phyloP scores from a whole-genome alignment of 2,888 invertebrate genomes.

The Cinara cedri region DNA sequence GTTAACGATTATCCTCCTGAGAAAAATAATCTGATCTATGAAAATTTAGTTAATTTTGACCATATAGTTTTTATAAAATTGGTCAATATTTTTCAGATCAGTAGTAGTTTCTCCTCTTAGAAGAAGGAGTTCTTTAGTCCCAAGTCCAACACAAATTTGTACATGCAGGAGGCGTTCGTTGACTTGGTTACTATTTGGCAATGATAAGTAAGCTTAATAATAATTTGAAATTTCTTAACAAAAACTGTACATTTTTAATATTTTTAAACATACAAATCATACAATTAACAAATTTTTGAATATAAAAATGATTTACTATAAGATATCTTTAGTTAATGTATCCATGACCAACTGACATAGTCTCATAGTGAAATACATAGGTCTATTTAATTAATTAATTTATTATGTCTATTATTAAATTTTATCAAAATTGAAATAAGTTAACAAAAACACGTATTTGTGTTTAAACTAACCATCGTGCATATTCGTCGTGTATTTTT shows the following conservation, averaged over 20 bases:
- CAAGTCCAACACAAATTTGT: constrained; percentile 42
- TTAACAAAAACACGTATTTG: too few relatives aligned
- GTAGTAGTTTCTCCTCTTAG: constrained; percentile 51
- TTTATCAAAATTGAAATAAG: too few relatives aligned
- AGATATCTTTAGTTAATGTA: too few relatives aligned
- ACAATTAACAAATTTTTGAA: too few relatives aligned
- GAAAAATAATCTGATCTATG: neutral
- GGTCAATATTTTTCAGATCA: constrained; percentile 49
- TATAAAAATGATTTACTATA: neutral
- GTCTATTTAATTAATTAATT: too few relatives aligned
- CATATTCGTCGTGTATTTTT: too few relatives aligned
- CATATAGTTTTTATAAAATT: constrained; percentile 19
- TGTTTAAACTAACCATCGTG: too few relatives aligned
- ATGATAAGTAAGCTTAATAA: constrained; percentile 54
- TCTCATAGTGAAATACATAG: too few relatives aligned
- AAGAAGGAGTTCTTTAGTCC: constrained; percentile 42
- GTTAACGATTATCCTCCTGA: too few relatives aligned
- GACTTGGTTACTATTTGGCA: constrained; percentile 55
- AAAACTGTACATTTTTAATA: constrained; percentile 12
- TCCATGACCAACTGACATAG: too few relatives aligned
- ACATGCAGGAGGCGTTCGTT: constrained; percentile 51
- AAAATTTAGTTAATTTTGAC: neutral
- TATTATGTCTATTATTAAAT: too few relatives aligned
- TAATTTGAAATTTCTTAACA: constrained; percentile 21
- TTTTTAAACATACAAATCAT: neutral